These are phyloP conservation scores for Toxonevra muliebris DNA, from an alignment of 2,888 invertebrate species.

Conservation along the genomic window DNA sequence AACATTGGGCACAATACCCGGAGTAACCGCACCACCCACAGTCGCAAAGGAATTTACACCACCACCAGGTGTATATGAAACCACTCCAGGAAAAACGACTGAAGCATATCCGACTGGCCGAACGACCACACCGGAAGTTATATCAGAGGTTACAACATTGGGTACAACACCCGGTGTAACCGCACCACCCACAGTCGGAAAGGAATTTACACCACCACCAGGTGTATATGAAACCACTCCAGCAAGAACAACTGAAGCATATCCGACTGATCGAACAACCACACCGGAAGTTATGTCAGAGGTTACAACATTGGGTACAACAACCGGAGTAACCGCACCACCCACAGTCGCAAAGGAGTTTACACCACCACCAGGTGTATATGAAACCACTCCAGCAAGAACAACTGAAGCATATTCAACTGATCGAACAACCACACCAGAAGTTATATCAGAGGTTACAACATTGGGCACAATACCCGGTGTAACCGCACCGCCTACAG, in stretches of 20 bases:
- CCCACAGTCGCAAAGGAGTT: neutral
- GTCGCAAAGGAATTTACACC: too few relatives aligned
- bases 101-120: too few relatives aligned
- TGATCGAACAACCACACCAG: neutral
- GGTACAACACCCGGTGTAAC: neutral
- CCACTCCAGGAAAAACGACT: too few relatives aligned
- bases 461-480: neutral
- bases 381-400: neutral
- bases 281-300: neutral
- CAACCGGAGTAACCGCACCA: neutral
- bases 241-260: too few relatives aligned
- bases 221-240: too few relatives aligned
- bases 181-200: neutral
- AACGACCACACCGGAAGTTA: too few relatives aligned
- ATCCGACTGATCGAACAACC: too few relatives aligned
- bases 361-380: neutral
- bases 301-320: neutral
- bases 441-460: neutral
- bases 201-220: neutral
- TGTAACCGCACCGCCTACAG: neutral
- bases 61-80: too few relatives aligned
- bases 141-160: too few relatives aligned
- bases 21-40: neutral
- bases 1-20: neutral
- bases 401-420: slow-evolving; percentile 12